A percentile compares a stretch with the other conserved stretches of the same genome.
Evolutionary conservation across 1,140 invertebrate species (phyloP).

Genomic region (Rhizoglyphus robini): DNA sequence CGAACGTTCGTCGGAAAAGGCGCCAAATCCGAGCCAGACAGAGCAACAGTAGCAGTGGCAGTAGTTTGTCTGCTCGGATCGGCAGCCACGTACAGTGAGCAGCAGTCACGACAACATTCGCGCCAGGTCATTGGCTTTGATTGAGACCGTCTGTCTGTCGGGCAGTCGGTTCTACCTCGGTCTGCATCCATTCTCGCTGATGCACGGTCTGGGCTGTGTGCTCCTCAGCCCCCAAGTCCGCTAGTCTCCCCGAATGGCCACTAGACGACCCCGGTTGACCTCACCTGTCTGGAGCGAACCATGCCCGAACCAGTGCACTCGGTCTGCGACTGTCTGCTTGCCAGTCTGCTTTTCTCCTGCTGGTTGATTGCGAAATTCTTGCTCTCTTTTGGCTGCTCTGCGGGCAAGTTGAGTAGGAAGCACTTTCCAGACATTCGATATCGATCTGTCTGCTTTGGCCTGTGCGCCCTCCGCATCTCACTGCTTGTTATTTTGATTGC

Average conservation of each 20-base stretch:
- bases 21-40: neutral
- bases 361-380: neutral
- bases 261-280: neutral
- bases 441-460: conserved; percentile 8
- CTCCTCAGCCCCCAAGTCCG: too few relatives aligned
- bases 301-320: too few relatives aligned
- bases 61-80: neutral
- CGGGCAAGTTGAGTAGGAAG: conserved; percentile 12
- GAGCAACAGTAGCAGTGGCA: neutral
- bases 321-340: neutral
- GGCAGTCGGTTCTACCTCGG: neutral
- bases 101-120: conserved; percentile 3
- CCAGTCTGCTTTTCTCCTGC: neutral
- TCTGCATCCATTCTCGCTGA: neutral
- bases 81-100: neutral
- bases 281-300: too few relatives aligned
- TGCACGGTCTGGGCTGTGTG: too few relatives aligned
- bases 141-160: conserved; percentile 1
- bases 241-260: neutral
- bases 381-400: too few relatives aligned
- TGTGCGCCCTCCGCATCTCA: neutral
- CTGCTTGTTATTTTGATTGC: neutral
- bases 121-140: conserved; percentile 8
- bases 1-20: too few relatives aligned
- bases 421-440: conserved; percentile 7